Conservation (phyloP, 2,888 invertebrate genomes). For the Morpho deidamia region DNA sequence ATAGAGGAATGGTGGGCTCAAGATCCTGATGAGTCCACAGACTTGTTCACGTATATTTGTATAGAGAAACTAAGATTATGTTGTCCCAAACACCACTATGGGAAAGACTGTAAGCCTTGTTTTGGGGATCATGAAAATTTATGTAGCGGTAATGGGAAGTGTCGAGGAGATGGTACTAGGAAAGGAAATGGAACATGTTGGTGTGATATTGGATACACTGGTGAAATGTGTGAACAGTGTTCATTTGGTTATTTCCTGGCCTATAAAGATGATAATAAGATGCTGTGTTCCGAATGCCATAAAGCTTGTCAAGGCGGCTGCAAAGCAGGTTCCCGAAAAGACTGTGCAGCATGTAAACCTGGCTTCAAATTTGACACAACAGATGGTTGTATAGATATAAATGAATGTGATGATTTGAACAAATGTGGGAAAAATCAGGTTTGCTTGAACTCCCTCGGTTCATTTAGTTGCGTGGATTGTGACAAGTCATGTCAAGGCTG, state of each 20-base stretch:
- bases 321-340: conserved; percentile 83
- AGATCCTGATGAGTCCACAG: conserved; percentile 59
- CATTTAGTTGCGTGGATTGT: conserved; percentile 88
- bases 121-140: conserved; percentile 84
- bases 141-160: conserved; percentile 90
- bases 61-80: conserved; percentile 87
- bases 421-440: conserved; percentile 84
- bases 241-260: conserved; percentile 84
- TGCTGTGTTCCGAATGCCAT: conserved; percentile 89
- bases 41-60: conserved; percentile 83
- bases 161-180: conserved; percentile 91
- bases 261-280: conserved; percentile 84
- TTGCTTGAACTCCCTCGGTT: conserved; percentile 93
- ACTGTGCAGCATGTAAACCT: conserved; percentile 75
- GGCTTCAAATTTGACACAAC: conserved; percentile 87
- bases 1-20: conserved; percentile 94
- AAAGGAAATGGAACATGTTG: conserved; percentile 95
- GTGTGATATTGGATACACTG: conserved; percentile 90
- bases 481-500: conserved; percentile 91
- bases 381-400: conserved; percentile 89
- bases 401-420: conserved; percentile 85
- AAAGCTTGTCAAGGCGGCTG: conserved; percentile 87
- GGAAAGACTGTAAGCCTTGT: conserved; percentile 89
- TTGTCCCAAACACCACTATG: conserved; percentile 91
- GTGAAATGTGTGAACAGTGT: conserved; percentile 89